Percentiles rank a stretch among this genome's conserved stretches.
Conservation (phyloP, 1,140 invertebrate species). For the Drosophila guanche region DNA sequence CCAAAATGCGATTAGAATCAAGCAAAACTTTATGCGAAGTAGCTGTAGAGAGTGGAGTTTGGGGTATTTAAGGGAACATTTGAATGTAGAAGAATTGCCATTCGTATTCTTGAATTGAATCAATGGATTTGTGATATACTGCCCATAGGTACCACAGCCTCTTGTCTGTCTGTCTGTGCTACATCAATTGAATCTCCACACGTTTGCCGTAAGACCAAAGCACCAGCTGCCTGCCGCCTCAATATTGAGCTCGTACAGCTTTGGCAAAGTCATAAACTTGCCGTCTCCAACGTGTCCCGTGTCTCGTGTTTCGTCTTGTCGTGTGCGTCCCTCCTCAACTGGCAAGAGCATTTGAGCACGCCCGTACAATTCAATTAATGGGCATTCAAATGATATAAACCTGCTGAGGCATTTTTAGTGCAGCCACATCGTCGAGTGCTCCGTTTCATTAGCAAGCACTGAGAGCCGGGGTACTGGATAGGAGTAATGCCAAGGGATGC, state of each 20-base stretch:
- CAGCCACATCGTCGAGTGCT: conserved; percentile 38
- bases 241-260: conserved; percentile 16
- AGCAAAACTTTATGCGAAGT: conserved; percentile 24
- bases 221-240: neutral
- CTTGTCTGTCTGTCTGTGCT: too few species aligned
- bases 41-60: conserved; percentile 11
- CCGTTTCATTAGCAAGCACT: conserved; percentile 60
- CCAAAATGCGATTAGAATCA: conserved; percentile 50
- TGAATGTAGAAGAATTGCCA: neutral
- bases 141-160: neutral
- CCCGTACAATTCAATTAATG: conserved; percentile 78
- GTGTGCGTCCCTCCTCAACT: neutral
- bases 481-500: conserved; percentile 52
- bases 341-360: conserved; percentile 37
- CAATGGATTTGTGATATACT: neutral
- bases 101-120: too few species aligned
- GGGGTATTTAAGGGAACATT: neutral
- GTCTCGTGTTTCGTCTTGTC: conserved; percentile 6
- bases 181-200: too few species aligned
- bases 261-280: conserved; percentile 23
- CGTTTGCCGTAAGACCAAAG: neutral
- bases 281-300: neutral
- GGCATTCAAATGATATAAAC: conserved; percentile 79
- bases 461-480: conserved; percentile 26
- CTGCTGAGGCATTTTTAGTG: conserved; percentile 72